Evolutionary conservation across 2,113 vertebrate species (phyloP), one percentile per base, ranked within the genome.

Genomic region (Clinocottus analis): DNA sequence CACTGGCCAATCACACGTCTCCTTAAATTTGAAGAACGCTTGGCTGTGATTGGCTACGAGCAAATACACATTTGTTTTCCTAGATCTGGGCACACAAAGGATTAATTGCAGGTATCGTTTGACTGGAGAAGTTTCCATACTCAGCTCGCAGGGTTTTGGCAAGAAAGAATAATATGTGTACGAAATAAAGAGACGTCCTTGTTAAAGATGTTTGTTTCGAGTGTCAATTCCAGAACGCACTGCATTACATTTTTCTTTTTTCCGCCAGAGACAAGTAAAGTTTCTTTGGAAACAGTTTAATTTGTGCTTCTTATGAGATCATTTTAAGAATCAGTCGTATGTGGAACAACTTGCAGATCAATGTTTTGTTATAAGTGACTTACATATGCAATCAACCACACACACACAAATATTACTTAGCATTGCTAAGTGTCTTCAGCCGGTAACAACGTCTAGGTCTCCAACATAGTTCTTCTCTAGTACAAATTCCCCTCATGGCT

Each of bases 401-500:
- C 12, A 23, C 19, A 74, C 12, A 23, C 19, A 62, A 45, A 47
- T 53, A 25, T 33, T 27, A 2, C 56, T 9, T 12, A 14, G 27
- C 16, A 14, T 16, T 39, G 4, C 21, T 27, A 27, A 1, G 6
- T 53, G 14, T 59, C 25, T n/a, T 75, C 67, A 31, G 39, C 13
- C 39, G 35, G 35, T 23, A 58, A 64, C 49, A 49, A 37, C 64
- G 31, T 21, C 61, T 70, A 14, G 35, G 35, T 25, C 33, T 77
- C 59, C 43, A 79, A 61, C 67, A 81, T 25, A 61, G 59, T 70
- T 75, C 37, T 16, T 53, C 31, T 69, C 33, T 55, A 41, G n/a
- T 29, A 78, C 53, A 45, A 45, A 61, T 75, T 83, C 29, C 65
- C 61, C 35, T 84, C 33, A 55, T 29, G 43, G 35, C 49, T 91